Percentiles rank a stretch among this genome's conserved stretches.
Conservation (phyloP, 2,888 invertebrate species). For the Hyalella azteca region DNA sequence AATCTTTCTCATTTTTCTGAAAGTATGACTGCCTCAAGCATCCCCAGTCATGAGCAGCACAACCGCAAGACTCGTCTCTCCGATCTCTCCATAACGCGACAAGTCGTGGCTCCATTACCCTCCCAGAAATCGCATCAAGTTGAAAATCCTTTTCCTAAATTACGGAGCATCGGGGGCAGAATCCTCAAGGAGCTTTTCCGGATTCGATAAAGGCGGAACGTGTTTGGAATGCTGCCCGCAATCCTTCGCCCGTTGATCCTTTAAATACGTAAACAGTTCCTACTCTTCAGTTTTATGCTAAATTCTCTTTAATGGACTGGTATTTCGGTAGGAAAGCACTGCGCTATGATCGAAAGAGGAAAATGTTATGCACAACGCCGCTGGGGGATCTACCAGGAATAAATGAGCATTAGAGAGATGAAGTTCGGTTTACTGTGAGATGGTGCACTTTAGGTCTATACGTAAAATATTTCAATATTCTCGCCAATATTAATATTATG, state of each 20-base stretch:
- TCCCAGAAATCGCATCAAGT: neutral
- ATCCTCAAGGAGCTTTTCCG: slow-evolving; percentile 4
- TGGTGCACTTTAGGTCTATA: too few species aligned
- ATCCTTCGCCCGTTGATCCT: neutral
- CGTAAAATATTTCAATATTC: too few species aligned
- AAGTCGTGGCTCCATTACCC: neutral
- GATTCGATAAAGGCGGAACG: slow-evolving; percentile 17
- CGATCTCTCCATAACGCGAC: slow-evolving; percentile 5
- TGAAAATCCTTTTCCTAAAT: slow-evolving; percentile 9
- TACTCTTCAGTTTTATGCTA: neutral
- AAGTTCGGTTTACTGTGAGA: too few species aligned
- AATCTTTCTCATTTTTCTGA: too few species aligned
- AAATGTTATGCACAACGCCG: too few species aligned
- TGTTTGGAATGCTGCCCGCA: neutral
- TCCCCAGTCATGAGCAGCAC: too few species aligned
- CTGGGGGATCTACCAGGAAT: too few species aligned
- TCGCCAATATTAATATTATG: too few species aligned
- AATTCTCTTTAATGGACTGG: neutral
- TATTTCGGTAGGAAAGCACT: neutral
- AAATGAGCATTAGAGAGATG: too few species aligned
- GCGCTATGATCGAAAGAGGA: too few species aligned
- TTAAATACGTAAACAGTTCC: slow-evolving; percentile 14
- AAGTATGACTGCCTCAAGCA: too few species aligned
- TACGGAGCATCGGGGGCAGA: neutral
- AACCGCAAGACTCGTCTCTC: too few species aligned